A percentile compares a stretch with the other conserved stretches of the same genome.
Evolutionary conservation across 2,888 invertebrate genomes (phyloP).

Genomic region (Horisme vitalbata): DNA sequence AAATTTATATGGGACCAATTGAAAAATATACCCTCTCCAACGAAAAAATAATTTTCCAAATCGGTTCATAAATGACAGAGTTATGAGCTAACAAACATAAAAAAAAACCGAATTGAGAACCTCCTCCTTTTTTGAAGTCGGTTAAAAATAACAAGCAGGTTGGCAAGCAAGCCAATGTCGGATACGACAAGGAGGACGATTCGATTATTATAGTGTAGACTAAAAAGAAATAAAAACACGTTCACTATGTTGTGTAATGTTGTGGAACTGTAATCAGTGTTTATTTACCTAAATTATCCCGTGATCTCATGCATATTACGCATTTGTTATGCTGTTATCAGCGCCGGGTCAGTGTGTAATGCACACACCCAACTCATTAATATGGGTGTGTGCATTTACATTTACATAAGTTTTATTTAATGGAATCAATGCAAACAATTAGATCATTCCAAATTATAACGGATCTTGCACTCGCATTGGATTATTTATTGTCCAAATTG

Average conservation of each 20-base stretch:
- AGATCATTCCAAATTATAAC: slow-evolving; percentile 19
- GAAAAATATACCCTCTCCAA: too few species aligned
- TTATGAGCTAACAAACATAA: too few species aligned
- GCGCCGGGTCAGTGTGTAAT: slow-evolving; percentile 32
- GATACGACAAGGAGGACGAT: too few species aligned
- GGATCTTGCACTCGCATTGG: slow-evolving; percentile 3
- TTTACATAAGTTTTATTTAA: slow-evolving; percentile 7
- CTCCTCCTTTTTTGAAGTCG: too few species aligned
- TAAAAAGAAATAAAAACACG: background rate
- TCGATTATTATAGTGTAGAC: too few species aligned
- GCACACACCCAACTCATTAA: slow-evolving; percentile 43
- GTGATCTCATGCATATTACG: slow-evolving; percentile 64
- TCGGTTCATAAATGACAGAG: too few species aligned
- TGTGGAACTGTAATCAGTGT: slow-evolving; percentile 51
- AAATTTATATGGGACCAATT: too few species aligned
- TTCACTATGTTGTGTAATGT: background rate
- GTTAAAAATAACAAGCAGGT: too few species aligned
- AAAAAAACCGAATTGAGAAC: too few species aligned
- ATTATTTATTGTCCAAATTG: background rate
- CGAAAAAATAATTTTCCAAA: too few species aligned
- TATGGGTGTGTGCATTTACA: slow-evolving; percentile 6
- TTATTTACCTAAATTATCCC: slow-evolving; percentile 69
- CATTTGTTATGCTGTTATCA: slow-evolving; percentile 23
- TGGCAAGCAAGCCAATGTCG: too few species aligned
- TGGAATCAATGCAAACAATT: slow-evolving; percentile 33